Evolutionary conservation across 2,888 invertebrate genomes (phyloP).

Genomic region (Psylliodes chrysocephalus): DNA sequence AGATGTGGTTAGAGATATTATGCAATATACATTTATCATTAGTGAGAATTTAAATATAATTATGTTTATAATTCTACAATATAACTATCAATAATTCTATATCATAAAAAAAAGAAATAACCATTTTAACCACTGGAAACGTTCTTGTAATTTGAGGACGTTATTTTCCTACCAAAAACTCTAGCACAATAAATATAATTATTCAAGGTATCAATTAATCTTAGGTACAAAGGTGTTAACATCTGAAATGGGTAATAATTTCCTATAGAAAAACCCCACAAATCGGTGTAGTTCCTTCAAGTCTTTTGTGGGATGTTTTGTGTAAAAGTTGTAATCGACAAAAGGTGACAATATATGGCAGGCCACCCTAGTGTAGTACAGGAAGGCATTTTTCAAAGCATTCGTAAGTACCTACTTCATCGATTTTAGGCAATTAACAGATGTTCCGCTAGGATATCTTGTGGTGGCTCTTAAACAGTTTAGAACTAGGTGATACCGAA

Average conservation of each 20-base stretch:
- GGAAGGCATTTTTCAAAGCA: conserved; percentile 45
- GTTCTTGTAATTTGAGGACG: too few relatives aligned
- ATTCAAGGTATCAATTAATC: conserved; percentile 39
- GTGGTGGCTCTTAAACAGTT: too few relatives aligned
- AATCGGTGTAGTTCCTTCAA: conserved; percentile 54
- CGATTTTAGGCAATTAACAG: conserved; percentile 31
- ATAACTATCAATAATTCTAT: too few relatives aligned
- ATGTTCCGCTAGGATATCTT: conserved; percentile 25
- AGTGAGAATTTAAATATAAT: too few relatives aligned
- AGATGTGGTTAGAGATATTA: too few relatives aligned
- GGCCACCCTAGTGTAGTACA: conserved; percentile 49
- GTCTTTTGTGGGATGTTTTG: conserved; percentile 48
- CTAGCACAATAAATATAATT: conserved; percentile 34
- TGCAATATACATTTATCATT: too few relatives aligned
- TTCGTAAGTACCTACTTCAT: conserved; percentile 32
- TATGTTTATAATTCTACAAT: too few relatives aligned
- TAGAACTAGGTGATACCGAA: too few relatives aligned
- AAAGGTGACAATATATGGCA: conserved; percentile 51
- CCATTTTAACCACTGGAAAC: too few relatives aligned
- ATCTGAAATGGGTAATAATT: conserved; percentile 40
- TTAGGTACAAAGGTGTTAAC: conserved; percentile 35
- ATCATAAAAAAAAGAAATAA: too few relatives aligned
- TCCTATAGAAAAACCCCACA: conserved; percentile 46
- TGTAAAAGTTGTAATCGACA: conserved; percentile 46
- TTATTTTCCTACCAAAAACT: conserved; percentile 10